Evolutionary conservation across 2,797 vertebrate species (phyloP).

Genomic region (Lemur catta): DNA sequence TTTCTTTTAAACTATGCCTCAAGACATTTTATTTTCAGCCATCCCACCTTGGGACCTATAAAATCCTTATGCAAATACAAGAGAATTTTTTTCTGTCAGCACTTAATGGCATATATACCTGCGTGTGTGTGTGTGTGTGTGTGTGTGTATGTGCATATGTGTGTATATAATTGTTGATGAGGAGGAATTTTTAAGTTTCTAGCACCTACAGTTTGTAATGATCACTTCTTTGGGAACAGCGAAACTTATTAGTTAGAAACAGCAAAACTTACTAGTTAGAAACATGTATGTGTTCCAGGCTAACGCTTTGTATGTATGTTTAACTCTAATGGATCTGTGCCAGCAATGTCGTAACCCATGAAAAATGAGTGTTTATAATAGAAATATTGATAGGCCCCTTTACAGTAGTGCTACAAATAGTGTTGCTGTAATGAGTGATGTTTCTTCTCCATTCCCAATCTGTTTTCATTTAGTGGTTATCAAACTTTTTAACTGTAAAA

Average conservation of each 20-base stretch:
- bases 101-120: background rate
- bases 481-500: constrained; percentile 40
- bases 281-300: constrained; percentile 10
- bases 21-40: background rate
- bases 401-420: background rate
- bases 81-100: background rate
- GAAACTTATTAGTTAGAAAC: background rate
- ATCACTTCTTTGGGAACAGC: background rate
- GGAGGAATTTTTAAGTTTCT: constrained; percentile 33
- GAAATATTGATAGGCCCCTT: constrained; percentile 21
- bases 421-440: background rate
- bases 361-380: constrained; percentile 38
- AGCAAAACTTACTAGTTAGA: background rate
- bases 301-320: background rate
- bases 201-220: constrained; percentile 18
- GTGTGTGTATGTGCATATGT: background rate
- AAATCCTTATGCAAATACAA: background rate
- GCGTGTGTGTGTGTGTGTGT: background rate
- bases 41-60: constrained; percentile 9
- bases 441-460: constrained; percentile 37
- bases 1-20: background rate
- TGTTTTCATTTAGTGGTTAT: constrained; percentile 34
- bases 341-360: background rate
- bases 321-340: background rate
- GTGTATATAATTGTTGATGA: background rate